Evolutionary conservation across 2,888 invertebrate genomes (phyloP).

Genomic region (Anaspis maculata): DNA sequence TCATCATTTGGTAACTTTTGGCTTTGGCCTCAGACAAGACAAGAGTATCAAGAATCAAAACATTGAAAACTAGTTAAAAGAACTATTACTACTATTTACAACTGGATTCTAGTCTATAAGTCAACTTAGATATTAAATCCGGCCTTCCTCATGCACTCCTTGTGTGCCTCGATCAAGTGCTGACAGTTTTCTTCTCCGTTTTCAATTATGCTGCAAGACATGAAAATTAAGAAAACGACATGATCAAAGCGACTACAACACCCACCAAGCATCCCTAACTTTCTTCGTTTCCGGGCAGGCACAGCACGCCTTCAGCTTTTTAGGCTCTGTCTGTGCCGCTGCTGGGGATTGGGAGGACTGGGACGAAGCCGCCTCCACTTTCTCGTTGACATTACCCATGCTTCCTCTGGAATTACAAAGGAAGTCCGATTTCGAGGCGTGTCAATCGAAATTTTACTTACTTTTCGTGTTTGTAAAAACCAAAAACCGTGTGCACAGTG

Average conservation of each 20-base stretch:
- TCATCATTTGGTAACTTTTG: too few relatives aligned
- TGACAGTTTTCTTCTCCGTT: constrained; percentile 88
- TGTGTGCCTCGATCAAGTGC: constrained; percentile 89
- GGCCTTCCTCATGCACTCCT: constrained; percentile 89
- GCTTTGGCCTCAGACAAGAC: too few relatives aligned
- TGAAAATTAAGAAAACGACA: constrained; percentile 6
- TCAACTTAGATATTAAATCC: constrained; percentile 92
- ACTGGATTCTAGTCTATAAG: too few relatives aligned
- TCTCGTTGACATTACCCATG: constrained; percentile 50
- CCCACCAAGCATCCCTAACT: constrained; percentile 83
- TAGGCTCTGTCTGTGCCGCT: constrained; percentile 45
- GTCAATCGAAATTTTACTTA: too few relatives aligned
- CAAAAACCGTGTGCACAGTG: too few relatives aligned
- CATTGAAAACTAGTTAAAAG: too few relatives aligned
- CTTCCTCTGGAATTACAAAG: constrained; percentile 6
- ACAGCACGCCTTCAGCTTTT: constrained; percentile 89
- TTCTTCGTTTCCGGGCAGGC: constrained; percentile 95
- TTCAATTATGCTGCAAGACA: constrained; percentile 76
- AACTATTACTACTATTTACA: too few relatives aligned
- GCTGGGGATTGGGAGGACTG: constrained; percentile 6
- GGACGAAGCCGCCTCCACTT: constrained; percentile 44
- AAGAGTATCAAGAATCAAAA: too few relatives aligned
- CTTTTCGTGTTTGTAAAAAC: too few relatives aligned
- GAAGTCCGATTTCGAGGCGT: too few relatives aligned
- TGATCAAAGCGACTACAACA: constrained; percentile 1